These are phyloP conservation scores for Glaucopsyche alexis DNA, from an alignment of 2,888 invertebrate genomes.

Conservation along the genomic window DNA sequence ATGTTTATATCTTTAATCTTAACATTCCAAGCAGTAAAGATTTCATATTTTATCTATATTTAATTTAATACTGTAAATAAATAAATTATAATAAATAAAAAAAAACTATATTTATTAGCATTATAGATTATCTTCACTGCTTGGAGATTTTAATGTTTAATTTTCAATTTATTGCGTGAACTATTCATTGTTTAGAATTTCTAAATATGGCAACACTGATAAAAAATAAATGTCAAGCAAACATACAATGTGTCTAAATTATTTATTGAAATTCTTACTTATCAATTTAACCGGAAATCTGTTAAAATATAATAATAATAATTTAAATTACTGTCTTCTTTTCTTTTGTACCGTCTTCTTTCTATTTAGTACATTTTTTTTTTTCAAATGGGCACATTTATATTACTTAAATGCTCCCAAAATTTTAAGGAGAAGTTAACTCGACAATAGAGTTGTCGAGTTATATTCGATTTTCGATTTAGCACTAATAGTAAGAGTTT, in stretches of 20 bases:
- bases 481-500: no score
- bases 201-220: conserved; percentile 12
- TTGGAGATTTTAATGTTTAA: background rate
- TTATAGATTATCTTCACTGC: background rate
- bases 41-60: background rate
- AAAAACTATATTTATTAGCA: no score
- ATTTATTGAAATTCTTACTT: conserved; percentile 8
- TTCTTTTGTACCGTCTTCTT: background rate
- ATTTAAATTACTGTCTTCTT: background rate
- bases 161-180: background rate
- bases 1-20: background rate
- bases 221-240: conserved; percentile 26
- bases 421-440: no score
- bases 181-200: background rate
- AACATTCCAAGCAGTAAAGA: background rate
- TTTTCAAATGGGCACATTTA: background rate
- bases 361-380: background rate
- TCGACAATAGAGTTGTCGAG: no score
- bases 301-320: conserved; percentile 17
- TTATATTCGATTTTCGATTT: no score
- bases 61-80: background rate
- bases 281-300: conserved; percentile 22
- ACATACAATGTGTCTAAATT: conserved; percentile 10
- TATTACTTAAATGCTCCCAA: no score
- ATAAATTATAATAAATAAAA: no score